phyloP scores from a whole-genome alignment of 2,113 vertebrate genomes.

The Gracilinanus agilis region DNA sequence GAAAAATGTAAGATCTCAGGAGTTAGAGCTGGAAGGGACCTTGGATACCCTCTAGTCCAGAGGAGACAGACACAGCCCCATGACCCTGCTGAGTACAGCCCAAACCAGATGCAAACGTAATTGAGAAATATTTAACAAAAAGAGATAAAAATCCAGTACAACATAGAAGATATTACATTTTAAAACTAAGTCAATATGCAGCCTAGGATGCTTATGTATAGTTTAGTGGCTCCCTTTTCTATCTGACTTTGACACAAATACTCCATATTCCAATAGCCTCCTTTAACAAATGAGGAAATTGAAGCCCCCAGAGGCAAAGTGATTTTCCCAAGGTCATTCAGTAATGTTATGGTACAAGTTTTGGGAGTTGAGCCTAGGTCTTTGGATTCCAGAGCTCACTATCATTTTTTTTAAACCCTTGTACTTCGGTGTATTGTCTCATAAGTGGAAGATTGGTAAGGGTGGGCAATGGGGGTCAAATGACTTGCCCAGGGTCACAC shows the following conservation, averaged over 20 bases:
- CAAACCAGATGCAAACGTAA: not conserved
- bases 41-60: not conserved
- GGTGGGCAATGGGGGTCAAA: too few relatives aligned
- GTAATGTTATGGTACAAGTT: not conserved
- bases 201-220: not conserved
- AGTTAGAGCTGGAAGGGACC: not conserved
- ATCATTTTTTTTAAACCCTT: too few relatives aligned
- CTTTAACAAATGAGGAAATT: not conserved
- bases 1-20: not conserved
- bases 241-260: not conserved
- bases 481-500: too few relatives aligned
- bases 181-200: not conserved
- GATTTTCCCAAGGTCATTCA: not conserved
- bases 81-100: not conserved
- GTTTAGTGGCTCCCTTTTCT: not conserved
- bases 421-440: too few relatives aligned
- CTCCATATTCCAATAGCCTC: not conserved
- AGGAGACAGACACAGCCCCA: not conserved
- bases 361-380: not conserved
- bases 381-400: not conserved
- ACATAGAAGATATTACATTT: not conserved
- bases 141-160: not conserved
- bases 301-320: not conserved
- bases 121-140: not conserved
- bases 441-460: too few relatives aligned